Percentiles rank a stretch among this genome's conserved stretches.
Evolutionary conservation across 2,113 vertebrate species (phyloP).

Genomic region (Notiomystis cincta): DNA sequence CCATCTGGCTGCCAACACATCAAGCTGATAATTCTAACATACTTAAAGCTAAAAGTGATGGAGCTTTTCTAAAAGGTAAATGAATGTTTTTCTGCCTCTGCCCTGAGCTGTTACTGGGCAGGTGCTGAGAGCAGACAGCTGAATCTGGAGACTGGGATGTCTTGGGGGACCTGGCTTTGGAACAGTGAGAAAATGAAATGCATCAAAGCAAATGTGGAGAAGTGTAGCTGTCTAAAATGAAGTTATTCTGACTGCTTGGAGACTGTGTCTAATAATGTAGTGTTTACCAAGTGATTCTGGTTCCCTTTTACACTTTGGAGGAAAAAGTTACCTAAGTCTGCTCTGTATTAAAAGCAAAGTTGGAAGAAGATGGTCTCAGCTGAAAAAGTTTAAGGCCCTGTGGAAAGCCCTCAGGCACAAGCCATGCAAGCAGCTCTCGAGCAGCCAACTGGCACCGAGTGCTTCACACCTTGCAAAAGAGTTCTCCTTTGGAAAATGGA

Average conservation of each 20-base stretch:
- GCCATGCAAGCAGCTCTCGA: neutral
- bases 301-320: neutral
- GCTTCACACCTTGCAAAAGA: neutral
- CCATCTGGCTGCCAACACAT: neutral
- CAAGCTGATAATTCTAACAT: neutral
- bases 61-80: neutral
- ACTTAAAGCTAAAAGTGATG: neutral
- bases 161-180: neutral
- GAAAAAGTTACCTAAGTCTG: slow-evolving; percentile 7
- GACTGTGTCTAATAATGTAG: neutral
- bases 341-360: neutral
- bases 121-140: neutral
- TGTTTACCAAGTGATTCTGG: neutral
- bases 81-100: neutral
- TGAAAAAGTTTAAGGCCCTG: neutral
- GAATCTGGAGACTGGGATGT: neutral
- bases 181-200: neutral
- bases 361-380: neutral
- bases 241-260: neutral
- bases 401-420: neutral
- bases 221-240: neutral
- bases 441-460: neutral
- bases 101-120: neutral
- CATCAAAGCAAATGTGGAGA: neutral
- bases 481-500: neutral